Evolutionary conservation across 2,888 invertebrate genomes (phyloP), one percentile per base, ranked within the genome.

Genomic region (Galerucella nymphaeae): DNA sequence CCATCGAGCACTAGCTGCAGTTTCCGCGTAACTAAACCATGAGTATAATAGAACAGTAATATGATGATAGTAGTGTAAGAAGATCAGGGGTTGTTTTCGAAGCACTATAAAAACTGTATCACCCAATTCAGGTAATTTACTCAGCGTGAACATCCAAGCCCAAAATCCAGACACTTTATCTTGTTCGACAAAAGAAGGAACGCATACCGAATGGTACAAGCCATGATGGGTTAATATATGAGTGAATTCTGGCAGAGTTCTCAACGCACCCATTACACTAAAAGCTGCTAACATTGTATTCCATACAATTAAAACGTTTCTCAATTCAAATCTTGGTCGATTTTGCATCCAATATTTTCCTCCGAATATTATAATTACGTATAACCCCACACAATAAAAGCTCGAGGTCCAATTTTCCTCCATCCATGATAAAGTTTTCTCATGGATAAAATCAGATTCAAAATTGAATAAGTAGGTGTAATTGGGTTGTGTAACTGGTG

Each of bases 31-130:
- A 13, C 94, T 94, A 88, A 94, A 96, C 97, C 97, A 97, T 14
- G 95, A 94, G 88, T 97, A 97, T 67, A 97, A 90, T 76, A 97
- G 90, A 69, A 97, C 97, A 42, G 97, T 97, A 84, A 97, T 96
- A 88, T 98, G 97, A 85, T 98, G 97, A 86, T 97, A 97, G 97
- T 97, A 98, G 87, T 98, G 96, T 67, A 97, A 91, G 89, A 97
- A 97, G 85, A 97, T 96, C 66, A 97, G 89, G 1, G 96, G 96
- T 86, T 97, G 96, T 87, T 97, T 97, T 75, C 98, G 91, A 72
- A 98, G 89, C 65, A 96, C 95, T 77, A 98, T 94, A 89, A 98
- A 98, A 80, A 97, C 91, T 55, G 98, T 98, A 88, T 98, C 98
- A 10, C 97, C 97, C 61, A 99, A 90, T 88, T 99, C 99, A 0